A percentile compares a stretch with the other conserved stretches of the same genome.
Evolutionary conservation across 2,888 invertebrate species (phyloP).

Genomic region (Azorinus chamasolen): DNA sequence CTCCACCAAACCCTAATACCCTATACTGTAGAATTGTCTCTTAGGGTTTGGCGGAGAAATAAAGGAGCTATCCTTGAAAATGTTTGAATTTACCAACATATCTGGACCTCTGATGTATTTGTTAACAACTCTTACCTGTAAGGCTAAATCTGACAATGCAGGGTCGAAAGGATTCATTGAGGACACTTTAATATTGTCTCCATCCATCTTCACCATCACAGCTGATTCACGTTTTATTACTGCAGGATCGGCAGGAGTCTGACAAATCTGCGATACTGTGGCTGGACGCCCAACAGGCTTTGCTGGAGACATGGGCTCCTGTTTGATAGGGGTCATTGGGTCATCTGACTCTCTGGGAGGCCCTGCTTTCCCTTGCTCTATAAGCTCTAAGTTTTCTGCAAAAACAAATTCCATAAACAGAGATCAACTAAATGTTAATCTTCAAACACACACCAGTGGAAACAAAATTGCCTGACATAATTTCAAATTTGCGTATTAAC

Average conservation of each 20-base stretch:
- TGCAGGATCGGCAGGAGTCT: slow-evolving; percentile 16
- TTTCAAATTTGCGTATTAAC: no score
- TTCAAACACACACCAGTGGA: no score
- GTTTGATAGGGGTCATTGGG: slow-evolving; percentile 42
- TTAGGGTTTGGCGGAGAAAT: no score
- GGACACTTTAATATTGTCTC: slow-evolving; percentile 37
- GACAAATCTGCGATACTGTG: slow-evolving; percentile 19
- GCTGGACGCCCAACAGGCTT: slow-evolving; percentile 27
- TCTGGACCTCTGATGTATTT: no score
- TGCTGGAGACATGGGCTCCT: slow-evolving; percentile 44
- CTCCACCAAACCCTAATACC: no score
- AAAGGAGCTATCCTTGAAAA: no score
- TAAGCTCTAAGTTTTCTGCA: slow-evolving; percentile 83
- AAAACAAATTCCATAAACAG: no score
- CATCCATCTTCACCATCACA: slow-evolving; percentile 51
- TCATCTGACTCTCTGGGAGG: slow-evolving; percentile 49
- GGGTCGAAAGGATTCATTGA: slow-evolving; percentile 68
- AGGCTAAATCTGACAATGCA: slow-evolving; percentile 73
- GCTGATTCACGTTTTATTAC: slow-evolving; percentile 38
- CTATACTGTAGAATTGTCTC: no score
- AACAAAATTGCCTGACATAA: no score
- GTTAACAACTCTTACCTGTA: slow-evolving; percentile 69
- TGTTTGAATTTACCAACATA: no score
- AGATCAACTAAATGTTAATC: no score
- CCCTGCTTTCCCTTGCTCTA: slow-evolving; percentile 83